Evolutionary conservation across 64 coral and sea anemone genomes (phyloP).

Genomic region (Platygyra sinensis): DNA sequence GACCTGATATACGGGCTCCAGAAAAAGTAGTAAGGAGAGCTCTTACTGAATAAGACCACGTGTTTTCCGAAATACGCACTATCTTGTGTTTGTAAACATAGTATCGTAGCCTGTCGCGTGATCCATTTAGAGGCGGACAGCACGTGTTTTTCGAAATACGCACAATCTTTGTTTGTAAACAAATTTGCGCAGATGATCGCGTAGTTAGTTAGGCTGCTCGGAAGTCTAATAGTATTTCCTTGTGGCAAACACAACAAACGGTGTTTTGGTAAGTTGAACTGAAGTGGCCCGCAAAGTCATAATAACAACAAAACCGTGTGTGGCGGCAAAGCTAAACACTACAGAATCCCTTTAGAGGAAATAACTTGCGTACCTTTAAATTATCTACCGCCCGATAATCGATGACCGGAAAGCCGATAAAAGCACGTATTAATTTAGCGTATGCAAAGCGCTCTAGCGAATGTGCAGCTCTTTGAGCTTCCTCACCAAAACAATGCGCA

Average conservation of each 20-base stretch:
- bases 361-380: neutral
- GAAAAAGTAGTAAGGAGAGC: no score
- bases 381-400: neutral
- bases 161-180: neutral
- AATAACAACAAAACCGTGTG: slow-evolving; percentile 1
- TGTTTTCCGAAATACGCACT: no score
- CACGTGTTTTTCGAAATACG: no score
- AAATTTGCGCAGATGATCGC: neutral
- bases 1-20: no score
- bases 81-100: no score
- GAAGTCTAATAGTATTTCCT: neutral
- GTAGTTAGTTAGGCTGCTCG: no score
- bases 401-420: neutral
- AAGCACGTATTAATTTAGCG: neutral
- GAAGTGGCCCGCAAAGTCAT: neutral
- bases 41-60: no score
- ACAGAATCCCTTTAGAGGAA: neutral
- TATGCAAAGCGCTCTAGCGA: neutral
- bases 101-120: no score
- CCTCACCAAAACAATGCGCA: neutral
- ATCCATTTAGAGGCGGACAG: no score
- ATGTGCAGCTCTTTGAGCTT: neutral
- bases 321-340: neutral
- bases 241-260: neutral
- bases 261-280: neutral